Base-by-base conservation (phyloP, 53 echinoderm and acorn worm genomes). In the Echinometra lucunter region DNA sequence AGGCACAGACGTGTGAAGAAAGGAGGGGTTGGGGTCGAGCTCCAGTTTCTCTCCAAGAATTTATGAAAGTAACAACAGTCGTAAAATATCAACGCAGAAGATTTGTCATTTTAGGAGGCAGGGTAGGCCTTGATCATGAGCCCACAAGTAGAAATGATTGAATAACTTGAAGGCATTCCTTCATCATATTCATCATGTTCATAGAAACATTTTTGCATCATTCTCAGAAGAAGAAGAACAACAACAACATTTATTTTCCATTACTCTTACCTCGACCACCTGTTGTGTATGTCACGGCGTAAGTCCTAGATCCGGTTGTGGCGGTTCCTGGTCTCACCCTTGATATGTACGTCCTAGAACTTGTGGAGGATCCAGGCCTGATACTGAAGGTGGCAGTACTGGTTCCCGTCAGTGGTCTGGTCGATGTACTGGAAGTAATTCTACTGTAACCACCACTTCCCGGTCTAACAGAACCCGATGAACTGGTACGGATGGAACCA, bases 241-340 rank as follows among this genome's bases (percentile, higher is more conserved):
- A 69, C n/a, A n/a, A n/a, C n/a, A n/a, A n/a, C n/a, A n/a, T n/a
- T n/a, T n/a, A n/a, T n/a, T n/a, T n/a, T n/a, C n/a, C n/a, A 53
- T 53, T 53, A 53, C 53, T 0, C 92, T 92, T 38, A 92, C 92
- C 92, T 57, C 92, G 90, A 90, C 28, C 45, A 8, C 91, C 91
- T 30, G 92, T 75, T 32, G 92, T 92, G 80, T 92, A 92, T 32
- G 92, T 92, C 13, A 92, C 57, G 13, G 92, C 57, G 57, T 92
- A 92, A 55, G 92, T 92, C 92, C 92, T 92, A 57, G 92, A 92
- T 49, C 57, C 53, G 37, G 92, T 55, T 3, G 75, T 75, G 35
- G 92, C 74, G 8, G 78, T 58, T 75, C 75, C 78, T 53, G 92
- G 92, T 37, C 92, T 78, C 28, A 91, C 57, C 38, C 92, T 92